Base-by-base conservation (phyloP, 1,140 invertebrate genomes). In the Drosophila biarmipes region DNA sequence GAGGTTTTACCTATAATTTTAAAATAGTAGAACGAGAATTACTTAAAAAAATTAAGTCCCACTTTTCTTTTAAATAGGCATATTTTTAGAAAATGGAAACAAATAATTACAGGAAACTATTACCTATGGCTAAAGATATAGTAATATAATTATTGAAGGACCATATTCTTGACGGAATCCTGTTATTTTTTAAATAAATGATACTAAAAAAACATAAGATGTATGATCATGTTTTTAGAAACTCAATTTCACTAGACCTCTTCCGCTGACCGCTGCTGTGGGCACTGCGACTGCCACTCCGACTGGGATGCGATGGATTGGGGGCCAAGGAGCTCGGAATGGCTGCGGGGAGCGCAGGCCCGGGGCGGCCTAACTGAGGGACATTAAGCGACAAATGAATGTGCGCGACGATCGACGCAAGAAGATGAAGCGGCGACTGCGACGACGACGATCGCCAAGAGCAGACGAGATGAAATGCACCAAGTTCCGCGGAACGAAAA, bases 381-480 rank as follows among this genome's bases (percentile, higher is more conserved):
- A 86, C 82, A 86, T 86, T 86, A 86, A 86, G 82, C 82, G 82
- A 86, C 82, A 86, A 86, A 86, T 86, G 82, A 86, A 86, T 86
- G 82, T 86, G 82, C 82, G 82, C 66, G 63, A 86, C 82, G 78
- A 86, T 85, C 82, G 74, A 67, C 78, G 62, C 56, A 82, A 75
- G 54, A 67, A 64, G 67, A 52, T 73, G 46, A 48, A 52, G 54
- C 59, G 31, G 42, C 75, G 43, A 56, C 77, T 49, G 31, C 56
- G 64, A 51, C n/a, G 29, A 58, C 42, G 61, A 58, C 53, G 45
- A 57, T 64, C 76, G 61, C 73, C 42, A 69, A 68, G 66, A 69
- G 78, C 69, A 80, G 75, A 86, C 82, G 84, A 87, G 82, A 78
- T 86, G 82, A 87, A 86, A 86, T 86, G 82, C 82, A 86, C 63